These are phyloP conservation scores for Malurus elegans DNA, from an alignment of 2,113 vertebrate genomes.

Conservation along the genomic window DNA sequence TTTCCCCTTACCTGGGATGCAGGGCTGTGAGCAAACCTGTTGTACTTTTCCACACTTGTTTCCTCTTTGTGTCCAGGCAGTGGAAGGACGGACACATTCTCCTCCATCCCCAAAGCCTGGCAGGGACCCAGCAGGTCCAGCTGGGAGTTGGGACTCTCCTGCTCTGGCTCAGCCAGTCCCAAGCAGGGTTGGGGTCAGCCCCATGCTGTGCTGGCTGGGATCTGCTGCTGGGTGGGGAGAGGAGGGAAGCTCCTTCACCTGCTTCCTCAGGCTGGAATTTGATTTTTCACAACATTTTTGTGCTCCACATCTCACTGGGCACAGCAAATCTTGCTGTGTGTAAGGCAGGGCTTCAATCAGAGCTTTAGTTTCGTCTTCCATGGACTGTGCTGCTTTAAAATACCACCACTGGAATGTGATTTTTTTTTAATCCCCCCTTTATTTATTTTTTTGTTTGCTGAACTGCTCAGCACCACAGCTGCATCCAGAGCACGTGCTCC, in stretches of 20 bases:
- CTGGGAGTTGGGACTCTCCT: background rate
- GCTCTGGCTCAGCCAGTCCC: fast-evolving
- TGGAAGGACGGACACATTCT: background rate
- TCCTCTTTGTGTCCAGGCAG: background rate
- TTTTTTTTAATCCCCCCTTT: background rate
- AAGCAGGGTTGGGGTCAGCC: background rate
- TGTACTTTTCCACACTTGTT: background rate
- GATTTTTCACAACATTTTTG: background rate
- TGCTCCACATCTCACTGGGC: background rate
- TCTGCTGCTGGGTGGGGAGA: background rate
- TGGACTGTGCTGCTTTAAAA: background rate
- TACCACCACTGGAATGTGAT: background rate
- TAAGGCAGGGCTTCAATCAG: background rate
- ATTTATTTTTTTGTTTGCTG: background rate
- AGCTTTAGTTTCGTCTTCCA: background rate
- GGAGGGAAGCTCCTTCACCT: background rate
- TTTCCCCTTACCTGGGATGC: background rate
- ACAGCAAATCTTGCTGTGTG: fast-evolving
- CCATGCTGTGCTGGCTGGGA: background rate
- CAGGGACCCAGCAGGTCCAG: background rate
- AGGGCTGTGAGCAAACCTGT: fast-evolving
- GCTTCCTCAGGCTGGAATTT: background rate
- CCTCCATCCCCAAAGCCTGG: background rate
- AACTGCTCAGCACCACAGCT: background rate
- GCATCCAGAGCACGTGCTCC: background rate